phyloP scores from a whole-genome alignment of 2,888 invertebrate species.

The Harpalus rubripes region DNA sequence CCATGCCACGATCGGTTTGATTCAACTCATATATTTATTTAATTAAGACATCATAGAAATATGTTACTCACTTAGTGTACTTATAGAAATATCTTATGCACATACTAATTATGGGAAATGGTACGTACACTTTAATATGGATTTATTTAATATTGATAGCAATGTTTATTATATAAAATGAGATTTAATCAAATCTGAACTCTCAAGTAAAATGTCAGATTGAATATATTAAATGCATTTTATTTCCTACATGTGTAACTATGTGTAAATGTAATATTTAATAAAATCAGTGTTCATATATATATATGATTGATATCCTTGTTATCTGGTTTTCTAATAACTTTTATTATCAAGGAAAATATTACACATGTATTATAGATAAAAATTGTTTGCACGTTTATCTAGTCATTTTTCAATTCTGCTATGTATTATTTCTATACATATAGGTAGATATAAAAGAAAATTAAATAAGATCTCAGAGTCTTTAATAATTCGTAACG shows the following conservation, averaged over 20 bases:
- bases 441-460: too few relatives aligned
- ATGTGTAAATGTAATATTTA: constrained; percentile 7
- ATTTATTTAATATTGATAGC: background rate
- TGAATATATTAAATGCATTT: constrained; percentile 1
- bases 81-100: constrained; percentile 41
- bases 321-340: background rate
- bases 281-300: background rate
- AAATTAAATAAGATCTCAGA: too few relatives aligned
- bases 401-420: too few relatives aligned
- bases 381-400: background rate
- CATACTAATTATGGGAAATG: constrained; percentile 58
- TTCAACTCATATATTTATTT: constrained; percentile 56
- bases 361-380: background rate
- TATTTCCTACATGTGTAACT: background rate
- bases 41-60: constrained; percentile 52
- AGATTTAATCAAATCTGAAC: background rate
- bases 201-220: background rate
- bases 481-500: too few relatives aligned
- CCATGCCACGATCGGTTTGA: constrained; percentile 31
- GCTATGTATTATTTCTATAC: too few relatives aligned
- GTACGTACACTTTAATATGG: background rate
- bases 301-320: background rate
- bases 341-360: background rate
- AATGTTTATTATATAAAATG: constrained; percentile 1
- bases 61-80: constrained; percentile 1